phyloP scores from a whole-genome alignment of 2,113 vertebrate genomes.

The Alectura lathami region DNA sequence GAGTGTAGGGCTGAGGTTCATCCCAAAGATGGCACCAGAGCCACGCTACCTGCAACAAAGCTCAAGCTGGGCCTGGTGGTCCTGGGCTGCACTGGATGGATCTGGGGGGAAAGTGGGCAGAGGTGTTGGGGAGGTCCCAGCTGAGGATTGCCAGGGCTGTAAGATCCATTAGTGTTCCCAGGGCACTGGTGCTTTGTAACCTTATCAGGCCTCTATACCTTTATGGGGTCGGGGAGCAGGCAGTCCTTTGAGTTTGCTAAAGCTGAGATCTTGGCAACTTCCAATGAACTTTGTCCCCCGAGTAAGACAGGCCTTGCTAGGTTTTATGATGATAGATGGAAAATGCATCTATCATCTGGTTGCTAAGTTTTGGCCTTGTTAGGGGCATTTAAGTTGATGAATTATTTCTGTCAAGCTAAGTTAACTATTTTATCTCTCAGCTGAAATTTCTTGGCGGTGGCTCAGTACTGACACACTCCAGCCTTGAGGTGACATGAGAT shows the following conservation, averaged over 20 bases:
- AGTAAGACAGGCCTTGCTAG: neutral
- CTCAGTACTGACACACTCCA: neutral
- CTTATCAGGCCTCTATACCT: neutral
- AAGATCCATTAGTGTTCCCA: neutral
- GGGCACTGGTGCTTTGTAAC: neutral
- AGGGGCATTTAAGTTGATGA: neutral
- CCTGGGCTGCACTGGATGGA: neutral
- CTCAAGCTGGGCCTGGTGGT: neutral
- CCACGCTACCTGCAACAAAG: neutral
- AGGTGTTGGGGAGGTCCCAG: neutral
- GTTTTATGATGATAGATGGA: neutral
- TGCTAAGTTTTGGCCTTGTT: neutral
- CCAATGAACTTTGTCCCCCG: neutral
- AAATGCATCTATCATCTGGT: neutral
- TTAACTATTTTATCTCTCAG: neutral
- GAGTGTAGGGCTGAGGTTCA: neutral
- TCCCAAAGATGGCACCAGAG: neutral
- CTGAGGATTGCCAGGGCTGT: neutral
- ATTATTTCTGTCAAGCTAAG: neutral
- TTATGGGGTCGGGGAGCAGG: neutral
- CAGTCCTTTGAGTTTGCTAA: neutral
- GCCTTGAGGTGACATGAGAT: neutral
- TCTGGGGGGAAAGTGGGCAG: neutral
- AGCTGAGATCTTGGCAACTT: neutral
- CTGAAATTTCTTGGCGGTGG: neutral